Evolutionary conservation across 2,113 vertebrate genomes (phyloP).

Genomic region (Phyllostomus discolor): DNA sequence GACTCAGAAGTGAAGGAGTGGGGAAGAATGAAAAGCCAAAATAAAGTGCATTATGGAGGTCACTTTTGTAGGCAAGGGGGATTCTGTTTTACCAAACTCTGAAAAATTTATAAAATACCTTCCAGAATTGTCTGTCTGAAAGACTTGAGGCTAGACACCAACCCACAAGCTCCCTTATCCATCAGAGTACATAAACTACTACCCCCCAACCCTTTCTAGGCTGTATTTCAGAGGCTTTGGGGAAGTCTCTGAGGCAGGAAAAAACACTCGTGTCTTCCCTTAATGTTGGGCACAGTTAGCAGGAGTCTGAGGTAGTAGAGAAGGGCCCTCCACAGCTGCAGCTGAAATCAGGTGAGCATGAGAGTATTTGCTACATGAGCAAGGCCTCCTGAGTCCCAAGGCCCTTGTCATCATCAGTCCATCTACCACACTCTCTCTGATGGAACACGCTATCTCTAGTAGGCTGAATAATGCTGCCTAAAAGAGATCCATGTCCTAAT

Average conservation of each 20-base stretch:
- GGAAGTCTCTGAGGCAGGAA: background rate
- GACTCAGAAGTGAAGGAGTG: background rate
- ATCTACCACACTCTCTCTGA: background rate
- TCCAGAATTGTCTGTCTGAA: background rate
- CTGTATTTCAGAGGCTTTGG: background rate
- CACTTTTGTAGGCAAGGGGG: background rate
- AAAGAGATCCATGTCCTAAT: background rate
- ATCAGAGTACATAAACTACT: background rate
- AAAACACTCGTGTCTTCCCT: background rate
- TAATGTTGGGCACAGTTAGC: background rate
- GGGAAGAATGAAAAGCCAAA: background rate
- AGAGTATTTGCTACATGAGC: background rate
- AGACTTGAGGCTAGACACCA: background rate
- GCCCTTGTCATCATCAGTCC: background rate
- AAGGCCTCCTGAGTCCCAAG: background rate
- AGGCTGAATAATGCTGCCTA: background rate
- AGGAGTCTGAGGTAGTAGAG: background rate
- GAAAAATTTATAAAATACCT: background rate
- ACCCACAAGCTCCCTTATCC: background rate
- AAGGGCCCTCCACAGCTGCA: background rate
- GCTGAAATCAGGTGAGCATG: background rate
- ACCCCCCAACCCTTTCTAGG: background rate
- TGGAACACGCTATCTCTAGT: background rate
- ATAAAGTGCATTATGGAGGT: background rate
- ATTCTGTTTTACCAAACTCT: background rate